phyloP scores from a whole-genome alignment of 2,888 invertebrate species.

The Exocentrus adspersus region DNA sequence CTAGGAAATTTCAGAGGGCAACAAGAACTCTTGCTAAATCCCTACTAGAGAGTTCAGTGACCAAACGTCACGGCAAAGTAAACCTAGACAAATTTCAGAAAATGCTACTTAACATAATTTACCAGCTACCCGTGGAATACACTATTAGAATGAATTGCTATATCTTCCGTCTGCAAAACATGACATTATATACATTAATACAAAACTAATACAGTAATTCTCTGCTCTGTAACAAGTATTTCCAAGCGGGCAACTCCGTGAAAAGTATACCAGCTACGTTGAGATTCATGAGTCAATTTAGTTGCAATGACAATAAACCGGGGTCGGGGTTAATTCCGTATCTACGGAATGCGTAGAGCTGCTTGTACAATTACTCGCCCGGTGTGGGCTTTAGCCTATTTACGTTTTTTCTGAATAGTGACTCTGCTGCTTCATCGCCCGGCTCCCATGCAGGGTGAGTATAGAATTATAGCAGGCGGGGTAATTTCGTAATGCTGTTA shows the following conservation, averaged over 20 bases:
- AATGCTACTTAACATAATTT: too few relatives aligned
- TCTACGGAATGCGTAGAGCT: slow-evolving; percentile 50
- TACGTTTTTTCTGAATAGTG: slow-evolving; percentile 29
- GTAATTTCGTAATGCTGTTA: not conserved
- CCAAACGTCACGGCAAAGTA: too few relatives aligned
- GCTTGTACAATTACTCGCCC: slow-evolving; percentile 40
- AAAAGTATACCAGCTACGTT: slow-evolving; percentile 52
- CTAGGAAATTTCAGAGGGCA: too few relatives aligned
- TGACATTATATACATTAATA: slow-evolving; percentile 39
- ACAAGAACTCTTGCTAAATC: too few relatives aligned
- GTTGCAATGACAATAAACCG: slow-evolving; percentile 60
- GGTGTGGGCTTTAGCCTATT: slow-evolving; percentile 29
- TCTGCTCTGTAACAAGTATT: slow-evolving; percentile 42
- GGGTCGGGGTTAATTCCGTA: slow-evolving; percentile 53
- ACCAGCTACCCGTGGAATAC: too few relatives aligned
- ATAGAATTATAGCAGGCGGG: not conserved
- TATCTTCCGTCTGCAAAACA: slow-evolving; percentile 26
- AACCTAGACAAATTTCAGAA: too few relatives aligned
- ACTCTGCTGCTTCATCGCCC: slow-evolving; percentile 32
- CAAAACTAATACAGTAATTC: slow-evolving; percentile 47
- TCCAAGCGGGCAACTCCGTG: slow-evolving; percentile 40
- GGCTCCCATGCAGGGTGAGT: slow-evolving; percentile 5
- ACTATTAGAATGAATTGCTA: too few relatives aligned
- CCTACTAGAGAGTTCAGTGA: too few relatives aligned
- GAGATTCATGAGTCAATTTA: slow-evolving; percentile 62